A percentile compares a stretch with the other conserved stretches of the same genome.
phyloP scores from a whole-genome alignment of 2,113 vertebrate species.

The Microtus pennsylvanicus region DNA sequence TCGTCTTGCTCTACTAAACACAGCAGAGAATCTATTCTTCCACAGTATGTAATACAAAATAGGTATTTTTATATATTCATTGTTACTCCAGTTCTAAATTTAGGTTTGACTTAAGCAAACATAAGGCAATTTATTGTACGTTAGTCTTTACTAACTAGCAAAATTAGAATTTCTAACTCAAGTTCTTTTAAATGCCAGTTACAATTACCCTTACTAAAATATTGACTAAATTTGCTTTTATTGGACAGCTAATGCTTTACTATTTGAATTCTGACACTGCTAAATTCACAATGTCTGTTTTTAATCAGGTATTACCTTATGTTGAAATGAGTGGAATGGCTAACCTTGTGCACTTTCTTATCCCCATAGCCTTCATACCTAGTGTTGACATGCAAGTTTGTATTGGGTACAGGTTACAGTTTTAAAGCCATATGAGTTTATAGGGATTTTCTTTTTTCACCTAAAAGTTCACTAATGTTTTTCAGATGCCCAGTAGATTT shows the following conservation, averaged over 20 bases:
- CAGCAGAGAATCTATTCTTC: constrained; percentile 66
- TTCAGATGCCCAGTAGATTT: constrained; percentile 75
- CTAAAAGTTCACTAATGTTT: constrained; percentile 80
- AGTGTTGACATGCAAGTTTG: constrained; percentile 82
- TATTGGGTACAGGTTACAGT: constrained; percentile 87
- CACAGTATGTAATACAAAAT: constrained; percentile 70
- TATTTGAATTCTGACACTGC: constrained; percentile 76
- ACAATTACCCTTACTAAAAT: constrained; percentile 80
- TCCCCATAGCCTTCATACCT: constrained; percentile 81
- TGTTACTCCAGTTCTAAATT: constrained; percentile 74
- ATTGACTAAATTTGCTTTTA: constrained; percentile 85
- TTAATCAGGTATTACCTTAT: constrained; percentile 83
- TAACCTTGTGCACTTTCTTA: constrained; percentile 87
- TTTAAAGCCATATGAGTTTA: constrained; percentile 90
- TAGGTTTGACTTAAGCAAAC: constrained; percentile 78
- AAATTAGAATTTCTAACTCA: constrained; percentile 74
- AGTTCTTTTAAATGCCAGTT: constrained; percentile 82
- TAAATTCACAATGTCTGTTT: constrained; percentile 68
- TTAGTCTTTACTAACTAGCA: constrained; percentile 77
- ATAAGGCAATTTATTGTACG: constrained; percentile 78
- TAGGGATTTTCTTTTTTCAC: constrained; percentile 69
- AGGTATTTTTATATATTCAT: constrained; percentile 73
- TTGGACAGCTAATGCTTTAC: constrained; percentile 75
- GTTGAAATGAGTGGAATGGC: constrained; percentile 82
- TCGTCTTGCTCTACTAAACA: constrained; percentile 72